Conservation (phyloP, 2,113 vertebrate species). For the Vidua macroura region DNA sequence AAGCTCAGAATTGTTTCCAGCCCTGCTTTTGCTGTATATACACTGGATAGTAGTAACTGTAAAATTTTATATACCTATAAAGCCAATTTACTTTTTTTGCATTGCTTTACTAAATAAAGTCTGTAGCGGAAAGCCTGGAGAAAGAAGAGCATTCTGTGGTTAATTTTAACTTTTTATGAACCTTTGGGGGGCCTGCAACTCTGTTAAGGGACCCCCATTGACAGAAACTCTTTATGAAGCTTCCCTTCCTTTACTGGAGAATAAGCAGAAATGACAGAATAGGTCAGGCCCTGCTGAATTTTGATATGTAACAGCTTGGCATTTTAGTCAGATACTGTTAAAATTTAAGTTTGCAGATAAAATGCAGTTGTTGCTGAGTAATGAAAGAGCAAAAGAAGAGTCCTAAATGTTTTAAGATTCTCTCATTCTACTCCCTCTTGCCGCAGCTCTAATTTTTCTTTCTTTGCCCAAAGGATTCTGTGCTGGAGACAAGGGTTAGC, state of each 20-base stretch:
- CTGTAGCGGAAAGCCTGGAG: not conserved
- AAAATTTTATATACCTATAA: not conserved
- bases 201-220: not conserved
- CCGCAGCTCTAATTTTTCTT: not conserved
- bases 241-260: not conserved
- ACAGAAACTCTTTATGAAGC: constrained; percentile 5
- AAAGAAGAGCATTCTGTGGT: not conserved
- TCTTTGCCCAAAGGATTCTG: not conserved
- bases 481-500: not conserved
- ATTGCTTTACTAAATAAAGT: not conserved
- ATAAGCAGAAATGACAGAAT: constrained; percentile 2
- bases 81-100: not conserved
- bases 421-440: not conserved
- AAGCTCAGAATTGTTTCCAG: not conserved
- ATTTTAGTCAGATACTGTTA: constrained; percentile 28
- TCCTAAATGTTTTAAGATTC: not conserved
- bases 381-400: not conserved
- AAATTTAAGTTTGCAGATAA: constrained; percentile 19
- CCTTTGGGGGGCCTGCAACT: not conserved
- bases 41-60: not conserved
- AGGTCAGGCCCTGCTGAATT: constrained; percentile 28
- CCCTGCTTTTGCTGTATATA: not conserved
- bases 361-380: constrained; percentile 21
- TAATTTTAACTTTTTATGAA: constrained; percentile 43
- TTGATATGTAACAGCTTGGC: constrained; percentile 19